Evolutionary conservation across 2,888 invertebrate species (phyloP), one percentile per base, ranked within the genome.

Genomic region (Empis stercorea): DNA sequence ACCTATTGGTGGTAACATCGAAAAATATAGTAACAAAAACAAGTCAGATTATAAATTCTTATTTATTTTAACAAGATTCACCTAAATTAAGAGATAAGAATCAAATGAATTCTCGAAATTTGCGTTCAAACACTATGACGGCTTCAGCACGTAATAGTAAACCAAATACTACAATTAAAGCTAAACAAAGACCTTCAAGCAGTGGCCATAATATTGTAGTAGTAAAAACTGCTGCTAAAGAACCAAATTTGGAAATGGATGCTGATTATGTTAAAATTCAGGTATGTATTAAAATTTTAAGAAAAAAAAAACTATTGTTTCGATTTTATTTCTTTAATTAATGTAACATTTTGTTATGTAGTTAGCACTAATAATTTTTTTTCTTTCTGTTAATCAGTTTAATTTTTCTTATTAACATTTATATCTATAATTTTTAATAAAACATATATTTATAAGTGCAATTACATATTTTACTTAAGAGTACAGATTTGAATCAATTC

Each of bases 151-250:
- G 40, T 30, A 48, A 27, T 10, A n/a, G n/a, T n/a, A 14, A 30
- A 38, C 40, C 30, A 17, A 39, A 5, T n/a, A 14, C 40, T 10
- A 38, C 46, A 10, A 14, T 45, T 2, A 53, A 49, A 41, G 68
- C 67, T 3, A 68, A 70, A 59, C 64, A 63, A 57, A 76, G 68
- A 27, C 63, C 65, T 27, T 65, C 71, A 11, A 71, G 72, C 49
- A 66, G 70, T 38, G 75, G 80, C 1, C 80, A 87, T 51, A 87
- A 81, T 55, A 89, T 92, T 39, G 81, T 89, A 0, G 84, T 87
- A 4, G 87, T 91, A 0, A 87, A 87, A 61, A 80, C 82, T 1
- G 82, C 84, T 0, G 62, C 72, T 1, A 72, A 73, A 7, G 75
- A 76, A 47, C 75, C 74, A 2, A 73, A 76, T 14, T 64, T 79